Evolutionary conservation across 2,888 invertebrate species (phyloP).

Genomic region (Parnassius mnemosyne): DNA sequence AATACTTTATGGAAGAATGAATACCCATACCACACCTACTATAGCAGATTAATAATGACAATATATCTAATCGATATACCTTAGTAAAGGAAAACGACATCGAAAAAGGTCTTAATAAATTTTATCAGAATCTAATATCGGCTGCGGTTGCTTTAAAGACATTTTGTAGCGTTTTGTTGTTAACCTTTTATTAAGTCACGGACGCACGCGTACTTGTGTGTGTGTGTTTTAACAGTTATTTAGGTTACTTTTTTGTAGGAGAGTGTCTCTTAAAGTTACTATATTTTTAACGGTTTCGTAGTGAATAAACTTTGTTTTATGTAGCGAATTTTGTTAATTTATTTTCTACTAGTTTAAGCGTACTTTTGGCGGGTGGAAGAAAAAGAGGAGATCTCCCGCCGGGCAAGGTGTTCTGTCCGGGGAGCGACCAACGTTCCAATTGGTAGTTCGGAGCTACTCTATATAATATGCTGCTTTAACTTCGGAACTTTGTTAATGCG

Average conservation of each 20-base stretch:
- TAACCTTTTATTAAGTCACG: conserved; percentile 18
- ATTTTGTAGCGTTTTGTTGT: conserved; percentile 12
- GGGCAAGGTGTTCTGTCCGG: no score
- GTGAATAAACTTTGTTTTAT: conserved; percentile 18
- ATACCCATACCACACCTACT: no score
- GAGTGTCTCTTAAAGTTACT: conserved; percentile 15
- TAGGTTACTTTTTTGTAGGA: conserved; percentile 10
- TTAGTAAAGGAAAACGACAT: conserved; percentile 1
- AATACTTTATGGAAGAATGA: no score
- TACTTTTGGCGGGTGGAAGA: no score
- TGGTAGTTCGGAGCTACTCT: no score
- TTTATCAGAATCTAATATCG: conserved; percentile 22
- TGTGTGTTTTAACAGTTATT: conserved; percentile 8
- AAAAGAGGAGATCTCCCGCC: no score
- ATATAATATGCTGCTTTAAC: no score
- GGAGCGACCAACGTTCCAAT: no score
- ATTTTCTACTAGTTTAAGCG: not conserved
- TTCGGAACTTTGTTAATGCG: no score
- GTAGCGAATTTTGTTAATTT: conserved; percentile 5
- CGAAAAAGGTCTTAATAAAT: conserved; percentile 21
- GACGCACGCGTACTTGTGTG: not conserved
- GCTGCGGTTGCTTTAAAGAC: conserved; percentile 19
- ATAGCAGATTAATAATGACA: not conserved
- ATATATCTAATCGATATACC: conserved; percentile 9
- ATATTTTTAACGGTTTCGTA: conserved; percentile 16